Evolutionary conservation across 2,888 invertebrate genomes (phyloP).

Genomic region (Zele albiditarsus): DNA sequence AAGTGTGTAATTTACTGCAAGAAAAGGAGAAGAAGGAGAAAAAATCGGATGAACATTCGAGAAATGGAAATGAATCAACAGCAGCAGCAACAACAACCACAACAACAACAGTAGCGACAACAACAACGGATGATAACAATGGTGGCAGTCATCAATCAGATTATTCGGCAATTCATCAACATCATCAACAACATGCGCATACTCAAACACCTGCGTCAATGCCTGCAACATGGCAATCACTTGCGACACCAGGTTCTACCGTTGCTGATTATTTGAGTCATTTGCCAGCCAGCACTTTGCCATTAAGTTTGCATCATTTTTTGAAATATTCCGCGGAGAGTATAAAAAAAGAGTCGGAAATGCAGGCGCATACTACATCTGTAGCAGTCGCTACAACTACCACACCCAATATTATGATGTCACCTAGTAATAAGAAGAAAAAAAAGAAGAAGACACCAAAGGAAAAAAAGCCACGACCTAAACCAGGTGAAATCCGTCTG

Average conservation of each 20-base stretch:
- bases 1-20: slow-evolving; percentile 69
- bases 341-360: slow-evolving; percentile 82
- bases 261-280: slow-evolving; percentile 91
- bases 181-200: slow-evolving; percentile 71
- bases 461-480: slow-evolving; percentile 88
- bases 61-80: slow-evolving; percentile 72
- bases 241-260: slow-evolving; percentile 83
- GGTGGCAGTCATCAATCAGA: slow-evolving; percentile 73
- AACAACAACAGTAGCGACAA: slow-evolving; percentile 73
- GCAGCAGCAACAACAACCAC: slow-evolving; percentile 69
- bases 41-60: slow-evolving; percentile 65
- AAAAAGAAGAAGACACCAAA: slow-evolving; percentile 85
- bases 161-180: slow-evolving; percentile 72
- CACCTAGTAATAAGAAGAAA: slow-evolving; percentile 80
- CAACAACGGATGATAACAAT: slow-evolving; percentile 74
- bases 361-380: slow-evolving; percentile 73
- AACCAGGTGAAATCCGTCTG: slow-evolving; percentile 87
- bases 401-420: slow-evolving; percentile 67
- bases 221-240: slow-evolving; percentile 82
- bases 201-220: slow-evolving; percentile 72
- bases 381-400: slow-evolving; percentile 70
- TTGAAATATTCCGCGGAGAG: slow-evolving; percentile 87
- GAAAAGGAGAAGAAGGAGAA: slow-evolving; percentile 70
- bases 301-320: slow-evolving; percentile 87
- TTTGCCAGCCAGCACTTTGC: slow-evolving; percentile 82